Base-by-base conservation (phyloP, 2,113 vertebrate genomes). In the Axis porcinus region DNA sequence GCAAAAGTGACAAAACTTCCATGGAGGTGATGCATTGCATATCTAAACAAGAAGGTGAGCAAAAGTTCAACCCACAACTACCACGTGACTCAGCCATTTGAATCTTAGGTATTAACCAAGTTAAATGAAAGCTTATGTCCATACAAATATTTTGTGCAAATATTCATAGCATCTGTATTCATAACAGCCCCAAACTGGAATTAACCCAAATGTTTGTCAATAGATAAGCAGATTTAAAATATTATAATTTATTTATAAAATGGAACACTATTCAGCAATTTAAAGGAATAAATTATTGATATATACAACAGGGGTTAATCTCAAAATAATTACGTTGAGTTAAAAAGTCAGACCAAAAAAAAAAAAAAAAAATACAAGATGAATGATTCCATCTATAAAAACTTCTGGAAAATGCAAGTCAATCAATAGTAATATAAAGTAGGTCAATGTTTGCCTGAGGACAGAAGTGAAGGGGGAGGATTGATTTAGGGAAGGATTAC, bases 341-440 rank as follows among this genome's bases (percentile, higher is more conserved):
- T 78, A 83, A 70, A 54, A 70, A 96, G 15, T 16, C 33, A 97
- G 40, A 76, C 21, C 4, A 19, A 11, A 52, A 82, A 74, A 45
- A 91, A 4, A 45, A 91, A 4, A 64, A 33, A 8, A 4, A 19
- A 67, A 4, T 2, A 33, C 9, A 10, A n/a, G 36, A 25, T 27
- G 3, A 45, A 58, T 47, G 64, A 86, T 88, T 97, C 33, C 33
- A 78, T 52, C 85, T 97, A 57, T 58, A 27, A 86, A 97, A 97
- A n/a, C 5, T 30, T 45, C 47, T 81, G 58, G 27, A 96, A 94
- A 97, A 86, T 83, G 28, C 8, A 91, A 83, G 86, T 7, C 36
- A 33, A 96, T 67, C 21, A 78, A 27, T 40, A 89, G 12, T 28
- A 43, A 52, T 19, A 83, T 19, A 47, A 93, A 55, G n/a, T 74